These are phyloP conservation scores for Craterocephalus amniculus DNA, from an alignment of 2,797 vertebrate genomes.

Conservation along the genomic window DNA sequence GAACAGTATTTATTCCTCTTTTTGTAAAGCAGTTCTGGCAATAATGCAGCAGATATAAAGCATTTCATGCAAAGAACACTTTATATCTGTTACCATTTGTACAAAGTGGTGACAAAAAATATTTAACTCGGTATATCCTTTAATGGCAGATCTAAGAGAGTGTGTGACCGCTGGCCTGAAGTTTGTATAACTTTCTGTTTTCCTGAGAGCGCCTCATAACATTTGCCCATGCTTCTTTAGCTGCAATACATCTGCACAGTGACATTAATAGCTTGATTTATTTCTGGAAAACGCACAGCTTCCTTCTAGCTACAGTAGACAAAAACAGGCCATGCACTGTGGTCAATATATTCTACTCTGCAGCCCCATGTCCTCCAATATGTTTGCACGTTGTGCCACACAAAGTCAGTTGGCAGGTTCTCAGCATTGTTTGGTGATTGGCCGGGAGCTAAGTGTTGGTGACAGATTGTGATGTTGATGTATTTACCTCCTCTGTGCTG, in stretches of 20 bases:
- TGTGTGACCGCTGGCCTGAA: conserved; percentile 3
- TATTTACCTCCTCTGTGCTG: conserved; percentile 76
- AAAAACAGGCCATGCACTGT: conserved; percentile 35
- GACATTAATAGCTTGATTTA: conserved; percentile 62
- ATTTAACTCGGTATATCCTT: conserved; percentile 7
- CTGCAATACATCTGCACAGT: conserved; percentile 47
- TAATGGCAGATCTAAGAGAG: conserved; percentile 14
- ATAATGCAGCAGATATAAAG: background rate
- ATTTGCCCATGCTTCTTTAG: conserved; percentile 51
- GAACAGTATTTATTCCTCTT: too few species aligned
- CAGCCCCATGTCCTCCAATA: conserved; percentile 49
- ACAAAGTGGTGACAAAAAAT: background rate
- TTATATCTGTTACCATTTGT: background rate
- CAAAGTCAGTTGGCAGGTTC: conserved; percentile 64
- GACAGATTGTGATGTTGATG: conserved; percentile 79
- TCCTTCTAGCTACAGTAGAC: conserved; percentile 42
- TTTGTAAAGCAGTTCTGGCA: background rate
- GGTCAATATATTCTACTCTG: conserved; percentile 57
- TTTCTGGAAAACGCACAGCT: conserved; percentile 27
- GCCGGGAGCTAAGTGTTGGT: conserved; percentile 70
- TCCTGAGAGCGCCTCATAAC: conserved; percentile 21
- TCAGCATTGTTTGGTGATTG: conserved; percentile 72
- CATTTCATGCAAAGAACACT: background rate
- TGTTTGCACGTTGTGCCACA: conserved; percentile 43
- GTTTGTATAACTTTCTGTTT: conserved; percentile 11